Conservation (phyloP, 2,113 vertebrate genomes). For the Caretta caretta region DNA sequence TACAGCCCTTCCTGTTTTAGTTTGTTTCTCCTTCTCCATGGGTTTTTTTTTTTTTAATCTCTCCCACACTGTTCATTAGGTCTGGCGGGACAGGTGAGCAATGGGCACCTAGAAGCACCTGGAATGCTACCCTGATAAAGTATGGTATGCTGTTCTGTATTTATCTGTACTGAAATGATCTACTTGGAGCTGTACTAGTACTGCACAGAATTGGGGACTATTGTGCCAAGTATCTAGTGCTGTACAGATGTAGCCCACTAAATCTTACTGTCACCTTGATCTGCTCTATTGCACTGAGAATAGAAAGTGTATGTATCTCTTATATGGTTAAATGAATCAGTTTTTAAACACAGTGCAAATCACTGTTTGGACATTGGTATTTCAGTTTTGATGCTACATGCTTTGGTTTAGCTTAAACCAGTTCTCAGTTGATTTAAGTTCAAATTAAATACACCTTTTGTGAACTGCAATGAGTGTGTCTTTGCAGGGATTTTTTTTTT, state of each 20-base stretch:
- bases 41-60: neutral
- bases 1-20: neutral
- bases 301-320: neutral
- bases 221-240: rapidly evolving
- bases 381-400: rapidly evolving
- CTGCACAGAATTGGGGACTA: neutral
- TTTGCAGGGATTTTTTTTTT: neutral
- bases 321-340: rapidly evolving
- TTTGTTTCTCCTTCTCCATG: neutral
- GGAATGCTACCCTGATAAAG: neutral
- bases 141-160: neutral
- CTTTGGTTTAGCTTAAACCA: neutral
- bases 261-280: neutral
- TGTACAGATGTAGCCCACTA: neutral
- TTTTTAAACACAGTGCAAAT: neutral
- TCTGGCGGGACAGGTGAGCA: neutral
- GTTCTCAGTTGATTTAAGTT: rapidly evolving
- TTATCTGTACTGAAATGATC: neutral
- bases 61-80: neutral
- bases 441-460: rapidly evolving
- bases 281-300: rapidly evolving
- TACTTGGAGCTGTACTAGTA: neutral
- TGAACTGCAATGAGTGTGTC: rapidly evolving
- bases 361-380: neutral
- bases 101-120: too few species aligned